Percentiles rank a stretch among this genome's conserved stretches.
These are phyloP conservation scores for Echiichthys vipera DNA, from an alignment of 2,797 vertebrate genomes.

Conservation along the genomic window DNA sequence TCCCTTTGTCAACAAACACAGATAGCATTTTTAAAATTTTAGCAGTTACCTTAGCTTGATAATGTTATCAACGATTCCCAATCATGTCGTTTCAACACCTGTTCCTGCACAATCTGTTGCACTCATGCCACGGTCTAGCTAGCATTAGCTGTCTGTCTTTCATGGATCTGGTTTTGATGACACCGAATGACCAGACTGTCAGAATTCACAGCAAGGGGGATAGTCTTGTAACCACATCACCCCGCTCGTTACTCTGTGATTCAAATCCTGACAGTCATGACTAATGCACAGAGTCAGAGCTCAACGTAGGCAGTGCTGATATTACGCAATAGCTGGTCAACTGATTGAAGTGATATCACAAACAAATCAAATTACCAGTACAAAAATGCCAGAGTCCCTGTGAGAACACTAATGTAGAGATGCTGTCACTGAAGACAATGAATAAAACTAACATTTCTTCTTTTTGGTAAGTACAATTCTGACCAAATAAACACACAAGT, in stretches of 20 bases:
- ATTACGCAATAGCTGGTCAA: too few relatives aligned
- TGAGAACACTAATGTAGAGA: background rate
- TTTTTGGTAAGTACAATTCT: background rate
- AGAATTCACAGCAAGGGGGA: background rate
- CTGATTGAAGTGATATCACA: too few relatives aligned
- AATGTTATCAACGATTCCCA: background rate
- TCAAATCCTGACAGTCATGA: background rate
- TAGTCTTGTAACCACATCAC: background rate
- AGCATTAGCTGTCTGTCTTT: too few relatives aligned
- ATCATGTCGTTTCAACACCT: too few relatives aligned
- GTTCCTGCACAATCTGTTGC: too few relatives aligned
- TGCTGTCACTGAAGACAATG: background rate
- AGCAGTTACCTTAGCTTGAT: background rate
- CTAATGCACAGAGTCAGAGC: background rate
- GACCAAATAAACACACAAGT: background rate
- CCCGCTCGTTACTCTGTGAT: fast-evolving
- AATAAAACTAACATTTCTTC: background rate
- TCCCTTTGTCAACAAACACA: background rate
- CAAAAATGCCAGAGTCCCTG: background rate
- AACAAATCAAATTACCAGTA: background rate
- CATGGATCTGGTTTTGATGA: too few relatives aligned
- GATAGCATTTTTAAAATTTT: background rate
- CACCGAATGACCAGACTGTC: too few relatives aligned
- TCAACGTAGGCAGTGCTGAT: too few relatives aligned
- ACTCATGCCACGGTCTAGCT: too few relatives aligned